These are phyloP conservation scores for Eubasilissa regina DNA, from an alignment of 1,140 invertebrate species.

Conservation along the genomic window DNA sequence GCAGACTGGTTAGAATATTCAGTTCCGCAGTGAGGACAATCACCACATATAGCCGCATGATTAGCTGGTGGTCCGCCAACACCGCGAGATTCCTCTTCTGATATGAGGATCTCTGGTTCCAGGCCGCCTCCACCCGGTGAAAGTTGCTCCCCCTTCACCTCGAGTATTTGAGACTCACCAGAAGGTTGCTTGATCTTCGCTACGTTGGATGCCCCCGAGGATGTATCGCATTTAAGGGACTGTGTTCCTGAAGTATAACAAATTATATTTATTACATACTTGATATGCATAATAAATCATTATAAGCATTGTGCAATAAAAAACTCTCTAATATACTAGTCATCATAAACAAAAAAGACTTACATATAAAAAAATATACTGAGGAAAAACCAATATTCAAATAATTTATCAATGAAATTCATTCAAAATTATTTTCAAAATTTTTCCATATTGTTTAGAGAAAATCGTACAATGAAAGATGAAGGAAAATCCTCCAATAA, in stretches of 20 bases:
- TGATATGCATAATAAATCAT: too few relatives aligned
- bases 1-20: conserved; percentile 78
- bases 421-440: too few relatives aligned
- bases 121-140: conserved; percentile 69
- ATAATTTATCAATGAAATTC: too few relatives aligned
- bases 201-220: neutral
- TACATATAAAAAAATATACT: too few relatives aligned
- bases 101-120: conserved; percentile 70
- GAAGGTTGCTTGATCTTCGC: conserved; percentile 19
- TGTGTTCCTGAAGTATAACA: conserved; percentile 51
- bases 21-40: conserved; percentile 79
- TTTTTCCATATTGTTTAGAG: too few relatives aligned
- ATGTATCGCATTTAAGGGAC: conserved; percentile 51
- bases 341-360: too few relatives aligned
- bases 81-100: conserved; percentile 63
- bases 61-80: conserved; percentile 60
- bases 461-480: too few relatives aligned
- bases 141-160: conserved; percentile 68
- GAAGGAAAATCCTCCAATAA: too few relatives aligned
- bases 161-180: conserved; percentile 23
- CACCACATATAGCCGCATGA: conserved; percentile 75
- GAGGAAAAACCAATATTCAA: too few relatives aligned
- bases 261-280: conserved; percentile 2
- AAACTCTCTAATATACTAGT: too few relatives aligned
- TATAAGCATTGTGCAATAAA: too few relatives aligned